phyloP scores from a whole-genome alignment of 2,797 vertebrate species.

The Echiichthys vipera region DNA sequence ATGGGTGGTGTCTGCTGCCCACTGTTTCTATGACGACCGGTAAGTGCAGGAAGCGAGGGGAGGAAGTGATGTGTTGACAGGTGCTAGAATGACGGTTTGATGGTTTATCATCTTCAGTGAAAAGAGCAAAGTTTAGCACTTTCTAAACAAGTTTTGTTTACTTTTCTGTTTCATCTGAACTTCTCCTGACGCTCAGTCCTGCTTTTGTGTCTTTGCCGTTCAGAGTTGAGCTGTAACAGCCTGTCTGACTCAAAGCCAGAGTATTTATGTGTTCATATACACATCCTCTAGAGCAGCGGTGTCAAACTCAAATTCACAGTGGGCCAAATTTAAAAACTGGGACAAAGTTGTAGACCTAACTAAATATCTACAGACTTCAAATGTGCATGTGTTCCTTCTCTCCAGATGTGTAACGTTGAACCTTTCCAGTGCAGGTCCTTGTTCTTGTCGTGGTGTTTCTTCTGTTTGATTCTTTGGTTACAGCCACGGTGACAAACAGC shows the following conservation, averaged over 20 bases:
- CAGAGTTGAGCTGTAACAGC: constrained; percentile 5
- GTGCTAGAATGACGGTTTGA: neutral
- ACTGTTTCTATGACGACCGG: constrained; percentile 94
- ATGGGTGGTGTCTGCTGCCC: constrained; percentile 93
- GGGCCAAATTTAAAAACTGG: no score
- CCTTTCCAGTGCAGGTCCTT: no score
- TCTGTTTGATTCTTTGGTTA: no score
- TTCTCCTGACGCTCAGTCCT: neutral
- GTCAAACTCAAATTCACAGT: no score
- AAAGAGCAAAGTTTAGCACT: no score
- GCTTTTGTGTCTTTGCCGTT: neutral
- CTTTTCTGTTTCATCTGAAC: neutral
- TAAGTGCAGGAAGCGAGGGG: constrained; percentile 61
- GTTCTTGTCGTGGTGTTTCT: no score
- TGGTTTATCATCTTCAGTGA: neutral
- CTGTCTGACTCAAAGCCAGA: constrained; percentile 9
- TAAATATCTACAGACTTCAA: no score
- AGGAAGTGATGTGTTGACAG: constrained; percentile 7
- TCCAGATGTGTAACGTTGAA: no score
- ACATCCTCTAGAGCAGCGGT: no score
- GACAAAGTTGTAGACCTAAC: no score
- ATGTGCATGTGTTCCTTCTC: no score
- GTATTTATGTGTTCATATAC: constrained; percentile 25
- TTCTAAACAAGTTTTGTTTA: neutral
- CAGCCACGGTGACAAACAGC: no score